Conservation (phyloP, 2,888 invertebrate genomes). For the Heteromurus nitidus region DNA sequence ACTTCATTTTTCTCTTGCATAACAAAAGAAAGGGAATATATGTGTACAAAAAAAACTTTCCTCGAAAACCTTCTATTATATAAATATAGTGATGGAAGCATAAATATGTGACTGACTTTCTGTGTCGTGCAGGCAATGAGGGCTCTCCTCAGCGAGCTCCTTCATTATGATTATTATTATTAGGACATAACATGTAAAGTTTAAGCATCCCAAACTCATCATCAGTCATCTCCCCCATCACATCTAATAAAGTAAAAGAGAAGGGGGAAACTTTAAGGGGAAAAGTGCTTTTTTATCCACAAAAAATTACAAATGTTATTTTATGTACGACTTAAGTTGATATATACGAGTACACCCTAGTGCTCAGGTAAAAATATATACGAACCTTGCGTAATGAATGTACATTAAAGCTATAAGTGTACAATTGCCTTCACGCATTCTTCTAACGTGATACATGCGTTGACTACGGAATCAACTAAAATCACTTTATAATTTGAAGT, state of each 20-base stretch:
- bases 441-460: constrained; percentile 32
- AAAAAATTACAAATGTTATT: constrained; percentile 4
- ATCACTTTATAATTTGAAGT: constrained; percentile 25
- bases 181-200: constrained; percentile 18
- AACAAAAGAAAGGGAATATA: constrained; percentile 26
- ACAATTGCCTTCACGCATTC: background rate
- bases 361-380: too few species aligned
- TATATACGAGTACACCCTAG: too few species aligned
- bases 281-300: constrained; percentile 16
- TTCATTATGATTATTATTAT: constrained; percentile 19
- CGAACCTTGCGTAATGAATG: too few species aligned
- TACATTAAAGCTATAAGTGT: background rate
- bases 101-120: background rate
- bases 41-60: constrained; percentile 30
- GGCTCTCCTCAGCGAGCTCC: background rate
- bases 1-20: too few species aligned
- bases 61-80: too few species aligned
- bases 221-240: constrained; percentile 24
- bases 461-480: constrained; percentile 18
- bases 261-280: background rate
- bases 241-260: constrained; percentile 12
- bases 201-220: constrained; percentile 28
- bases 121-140: constrained; percentile 10
- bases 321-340: too few species aligned
- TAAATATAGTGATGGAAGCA: too few species aligned